Conservation (phyloP, 2,113 vertebrate genomes). For the Cryptotis parvus region DNA sequence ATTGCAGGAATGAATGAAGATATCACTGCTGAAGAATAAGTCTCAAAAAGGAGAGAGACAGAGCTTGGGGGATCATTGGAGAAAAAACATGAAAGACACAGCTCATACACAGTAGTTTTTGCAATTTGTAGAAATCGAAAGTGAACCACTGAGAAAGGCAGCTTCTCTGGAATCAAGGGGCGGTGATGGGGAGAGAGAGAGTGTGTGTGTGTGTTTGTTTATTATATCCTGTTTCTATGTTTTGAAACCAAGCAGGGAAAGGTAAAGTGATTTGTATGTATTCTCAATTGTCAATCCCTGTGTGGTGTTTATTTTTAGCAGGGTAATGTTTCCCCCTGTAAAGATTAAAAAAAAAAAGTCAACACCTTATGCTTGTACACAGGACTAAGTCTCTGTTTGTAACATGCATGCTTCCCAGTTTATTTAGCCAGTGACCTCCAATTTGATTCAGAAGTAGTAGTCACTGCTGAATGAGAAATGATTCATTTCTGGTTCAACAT, state of each 20-base stretch:
- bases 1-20: neutral
- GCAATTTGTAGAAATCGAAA: neutral
- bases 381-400: neutral
- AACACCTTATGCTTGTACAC: neutral
- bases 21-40: neutral
- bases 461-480: neutral
- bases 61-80: neutral
- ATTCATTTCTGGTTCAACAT: constrained; percentile 46
- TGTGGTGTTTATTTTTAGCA: neutral
- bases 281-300: neutral
- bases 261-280: neutral
- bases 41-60: neutral
- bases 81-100: neutral
- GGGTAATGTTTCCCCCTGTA: neutral
- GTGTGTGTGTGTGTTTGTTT: neutral
- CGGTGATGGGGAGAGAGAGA: too few species aligned
- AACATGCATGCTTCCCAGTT: neutral
- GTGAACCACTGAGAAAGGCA: neutral
- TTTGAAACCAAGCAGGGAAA: constrained; percentile 29
- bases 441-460: neutral
- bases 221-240: neutral
- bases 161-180: neutral
- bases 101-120: neutral
- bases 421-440: neutral
- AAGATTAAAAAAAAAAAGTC: neutral